phyloP scores from a whole-genome alignment of 2,888 invertebrate genomes.

The Lysandra bellargus region DNA sequence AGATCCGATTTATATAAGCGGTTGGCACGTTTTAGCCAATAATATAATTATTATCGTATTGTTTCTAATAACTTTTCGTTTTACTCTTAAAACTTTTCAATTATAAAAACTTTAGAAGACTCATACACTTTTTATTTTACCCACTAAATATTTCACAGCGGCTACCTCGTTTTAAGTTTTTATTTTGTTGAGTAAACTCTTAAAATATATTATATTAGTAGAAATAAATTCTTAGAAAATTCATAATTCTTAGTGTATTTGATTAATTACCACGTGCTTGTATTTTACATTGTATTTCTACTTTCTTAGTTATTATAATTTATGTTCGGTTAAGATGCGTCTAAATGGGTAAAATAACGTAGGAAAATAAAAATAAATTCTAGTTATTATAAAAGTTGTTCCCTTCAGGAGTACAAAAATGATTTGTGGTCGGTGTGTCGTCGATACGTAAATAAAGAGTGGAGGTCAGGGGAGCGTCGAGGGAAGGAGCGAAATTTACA shows the following conservation, averaged over 20 bases:
- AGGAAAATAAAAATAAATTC: neutral
- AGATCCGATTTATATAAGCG: neutral
- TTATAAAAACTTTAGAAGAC: neutral
- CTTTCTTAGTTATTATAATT: neutral
- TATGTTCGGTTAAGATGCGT: neutral
- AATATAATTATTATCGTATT: neutral
- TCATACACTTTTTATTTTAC: conserved; percentile 6
- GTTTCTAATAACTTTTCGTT: neutral
- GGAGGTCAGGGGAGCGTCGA: neutral
- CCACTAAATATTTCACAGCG: neutral
- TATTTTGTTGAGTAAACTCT: neutral
- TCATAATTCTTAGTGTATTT: conserved; percentile 7
- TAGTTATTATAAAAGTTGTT: conserved; percentile 34
- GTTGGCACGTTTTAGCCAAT: neutral
- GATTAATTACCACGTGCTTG: conserved; percentile 12
- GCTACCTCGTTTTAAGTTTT: neutral
- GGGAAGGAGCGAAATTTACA: conserved; percentile 15
- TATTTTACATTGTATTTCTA: conserved; percentile 8
- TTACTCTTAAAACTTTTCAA: neutral
- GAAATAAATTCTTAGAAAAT: conserved; percentile 10
- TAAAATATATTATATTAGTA: neutral
- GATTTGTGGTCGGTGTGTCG: neutral
- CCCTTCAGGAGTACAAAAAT: conserved; percentile 34
- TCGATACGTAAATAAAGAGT: conserved; percentile 16
- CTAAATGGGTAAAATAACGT: neutral